Percentiles rank a stretch among this genome's conserved stretches.
These are phyloP conservation scores for Decapterus maruadsi DNA, from an alignment of 2,797 vertebrate species.

Conservation along the genomic window DNA sequence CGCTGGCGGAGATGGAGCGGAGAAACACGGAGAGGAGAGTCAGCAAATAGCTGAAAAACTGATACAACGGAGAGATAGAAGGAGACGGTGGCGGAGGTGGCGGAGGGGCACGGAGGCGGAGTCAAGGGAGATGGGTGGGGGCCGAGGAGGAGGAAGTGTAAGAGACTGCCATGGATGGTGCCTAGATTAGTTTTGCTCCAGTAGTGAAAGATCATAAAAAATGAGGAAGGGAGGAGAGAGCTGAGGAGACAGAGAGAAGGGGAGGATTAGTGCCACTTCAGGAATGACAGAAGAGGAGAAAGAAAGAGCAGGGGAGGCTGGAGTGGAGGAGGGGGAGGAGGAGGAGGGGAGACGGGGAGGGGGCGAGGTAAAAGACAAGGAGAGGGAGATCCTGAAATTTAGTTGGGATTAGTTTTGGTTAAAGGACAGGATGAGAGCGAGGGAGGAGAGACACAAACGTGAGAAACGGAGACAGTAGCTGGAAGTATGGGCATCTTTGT, in stretches of 20 bases:
- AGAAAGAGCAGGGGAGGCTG: constrained; percentile 58
- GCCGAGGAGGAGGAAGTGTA: constrained; percentile 44
- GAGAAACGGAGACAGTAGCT: constrained; percentile 31
- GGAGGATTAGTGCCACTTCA: constrained; percentile 88
- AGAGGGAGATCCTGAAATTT: constrained; percentile 79
- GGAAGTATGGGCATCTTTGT: constrained; percentile 42
- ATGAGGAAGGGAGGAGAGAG: constrained; percentile 74
- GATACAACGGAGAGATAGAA: constrained; percentile 54
- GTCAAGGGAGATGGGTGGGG: neutral
- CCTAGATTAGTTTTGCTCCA: constrained; percentile 88
- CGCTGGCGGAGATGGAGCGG: constrained; percentile 59
- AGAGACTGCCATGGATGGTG: constrained; percentile 78
- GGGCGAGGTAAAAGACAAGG: constrained; percentile 50
- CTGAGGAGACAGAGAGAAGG: constrained; percentile 83
- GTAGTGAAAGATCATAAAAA: constrained; percentile 88
- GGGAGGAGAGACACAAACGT: constrained; percentile 27
- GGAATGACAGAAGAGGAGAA: constrained; percentile 81
- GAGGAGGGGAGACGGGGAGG: neutral
- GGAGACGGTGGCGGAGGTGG: constrained; percentile 33
- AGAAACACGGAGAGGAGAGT: constrained; percentile 19
- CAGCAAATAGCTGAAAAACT: constrained; percentile 22
- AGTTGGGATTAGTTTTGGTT: constrained; percentile 83
- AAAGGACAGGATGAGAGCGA: constrained; percentile 64
- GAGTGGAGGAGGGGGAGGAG: neutral
- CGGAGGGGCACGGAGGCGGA: constrained; percentile 35